phyloP scores from a whole-genome alignment of 1,140 invertebrate genomes.

The Laodelphax striatellus region DNA sequence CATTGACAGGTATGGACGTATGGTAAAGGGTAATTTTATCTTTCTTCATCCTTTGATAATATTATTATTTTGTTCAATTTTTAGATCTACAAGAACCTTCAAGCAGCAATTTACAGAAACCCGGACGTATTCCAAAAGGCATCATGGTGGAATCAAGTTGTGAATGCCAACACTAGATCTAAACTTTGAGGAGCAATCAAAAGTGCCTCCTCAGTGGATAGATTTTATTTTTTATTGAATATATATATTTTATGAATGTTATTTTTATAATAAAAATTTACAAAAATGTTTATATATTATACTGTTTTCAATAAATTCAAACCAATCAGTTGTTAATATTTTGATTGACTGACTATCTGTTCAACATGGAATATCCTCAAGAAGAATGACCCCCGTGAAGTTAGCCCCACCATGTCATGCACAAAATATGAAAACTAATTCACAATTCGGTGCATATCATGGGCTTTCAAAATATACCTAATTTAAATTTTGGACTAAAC shows the following conservation, averaged over 20 bases:
- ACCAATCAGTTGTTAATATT: neutral
- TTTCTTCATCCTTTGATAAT: slow-evolving; percentile 4
- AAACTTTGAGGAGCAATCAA: slow-evolving; percentile 4
- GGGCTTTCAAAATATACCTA: too few relatives aligned
- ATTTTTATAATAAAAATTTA: too few relatives aligned
- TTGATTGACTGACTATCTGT: too few relatives aligned
- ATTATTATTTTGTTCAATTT: slow-evolving; percentile 2
- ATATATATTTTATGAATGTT: too few relatives aligned
- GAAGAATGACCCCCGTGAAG: too few relatives aligned
- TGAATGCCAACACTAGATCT: neutral
- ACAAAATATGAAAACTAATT: too few relatives aligned
- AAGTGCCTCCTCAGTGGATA: neutral
- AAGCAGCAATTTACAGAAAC: slow-evolving; percentile 57
- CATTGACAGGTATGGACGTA: neutral
- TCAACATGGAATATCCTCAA: too few relatives aligned
- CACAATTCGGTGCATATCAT: too few relatives aligned
- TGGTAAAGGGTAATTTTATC: slow-evolving; percentile 1
- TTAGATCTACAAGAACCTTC: slow-evolving; percentile 67
- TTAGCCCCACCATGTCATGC: too few relatives aligned
- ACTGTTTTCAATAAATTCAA: neutral
- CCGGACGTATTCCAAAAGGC: slow-evolving; percentile 59
- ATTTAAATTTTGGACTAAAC: too few relatives aligned
- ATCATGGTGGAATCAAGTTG: slow-evolving; percentile 65
- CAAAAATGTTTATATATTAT: too few relatives aligned
- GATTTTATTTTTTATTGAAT: neutral